Evolutionary conservation across 2,888 invertebrate species (phyloP), one percentile per base, ranked within the genome.

Genomic region (Apotomis capreana): DNA sequence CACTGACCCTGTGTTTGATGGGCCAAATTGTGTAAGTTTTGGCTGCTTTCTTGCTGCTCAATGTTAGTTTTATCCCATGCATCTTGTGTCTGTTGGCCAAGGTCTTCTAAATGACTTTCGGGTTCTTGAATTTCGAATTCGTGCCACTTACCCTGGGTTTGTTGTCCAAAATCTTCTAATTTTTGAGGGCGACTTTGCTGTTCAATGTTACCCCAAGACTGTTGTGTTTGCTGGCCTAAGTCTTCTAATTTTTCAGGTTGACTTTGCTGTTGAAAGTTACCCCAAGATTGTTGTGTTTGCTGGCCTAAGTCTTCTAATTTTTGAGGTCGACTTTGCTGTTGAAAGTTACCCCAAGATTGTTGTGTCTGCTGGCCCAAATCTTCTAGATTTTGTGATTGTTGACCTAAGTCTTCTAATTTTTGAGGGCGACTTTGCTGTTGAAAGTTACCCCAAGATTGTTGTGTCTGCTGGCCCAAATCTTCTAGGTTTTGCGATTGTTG

Each of bases 401-500:
- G 26, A 13, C 64, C 54, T 6, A 68, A 40, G 5, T 60, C 40
- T 54, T 60, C 60, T 26, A 69, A 12, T 10, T 63, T 57, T 49
- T 15, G 37, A 12, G 65, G n/a, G 4, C 13, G 44, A 13, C 51
- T 46, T 49, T 55, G 49, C 36, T 64, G 70, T 5, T 44, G 36
- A 10, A 15, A n/a, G 12, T 40, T 52, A 49, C 52, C 59, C 70
- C 59, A 70, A 13, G 40, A n/a, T 46, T 60, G n/a, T 37, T 73
- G 76, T 60, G 64, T 78, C 75, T 75, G 75, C 64, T 78, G 74
- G 37, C 69, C 70, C 71, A 77, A 15, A 60, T 74, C 59, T 61
- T 73, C 49, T 74, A 76, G 15, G 44, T 70, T 71, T 51, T 65
- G 54, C 3, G 54, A 37, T 61, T 83, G 80, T 74, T 87, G 85